Conservation (phyloP, 2,888 invertebrate species). For the Priapulus caudatus region DNA sequence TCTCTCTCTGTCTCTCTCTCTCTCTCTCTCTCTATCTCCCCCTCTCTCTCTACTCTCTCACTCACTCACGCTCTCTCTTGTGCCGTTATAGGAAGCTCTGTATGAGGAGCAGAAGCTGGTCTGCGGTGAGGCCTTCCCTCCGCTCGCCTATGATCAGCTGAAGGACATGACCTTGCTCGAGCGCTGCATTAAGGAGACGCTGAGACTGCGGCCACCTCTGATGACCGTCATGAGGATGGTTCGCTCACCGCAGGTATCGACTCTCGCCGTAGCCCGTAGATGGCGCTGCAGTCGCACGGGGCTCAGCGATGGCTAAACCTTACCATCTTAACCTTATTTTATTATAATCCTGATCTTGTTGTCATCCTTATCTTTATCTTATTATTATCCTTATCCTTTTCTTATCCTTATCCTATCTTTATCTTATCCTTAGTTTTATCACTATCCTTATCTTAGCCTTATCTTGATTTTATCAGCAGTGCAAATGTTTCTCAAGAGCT, state of each 20-base stretch:
- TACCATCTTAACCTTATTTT: not conserved
- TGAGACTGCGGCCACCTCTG: conserved; percentile 31
- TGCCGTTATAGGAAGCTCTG: conserved; percentile 25
- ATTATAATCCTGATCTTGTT: not conserved
- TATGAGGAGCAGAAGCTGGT: conserved; percentile 27
- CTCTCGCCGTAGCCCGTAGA: too few species aligned
- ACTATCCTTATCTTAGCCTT: too few species aligned
- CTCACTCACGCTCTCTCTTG: too few species aligned
- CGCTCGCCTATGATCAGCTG: conserved; percentile 16
- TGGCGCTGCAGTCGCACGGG: too few species aligned
- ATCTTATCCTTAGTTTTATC: too few species aligned
- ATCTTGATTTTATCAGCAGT: too few species aligned
- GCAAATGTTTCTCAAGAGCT: too few species aligned
- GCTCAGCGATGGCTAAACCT: not conserved
- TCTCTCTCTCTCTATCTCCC: too few species aligned
- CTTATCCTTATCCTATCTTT: too few species aligned
- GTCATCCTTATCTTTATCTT: conserved; percentile 7
- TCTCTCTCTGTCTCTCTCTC: too few species aligned
- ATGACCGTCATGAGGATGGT: conserved; percentile 32
- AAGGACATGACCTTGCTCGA: conserved; percentile 28
- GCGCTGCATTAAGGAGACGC: conserved; percentile 31
- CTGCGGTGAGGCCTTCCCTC: conserved; percentile 19
- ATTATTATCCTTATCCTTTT: too few species aligned
- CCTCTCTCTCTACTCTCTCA: too few species aligned
- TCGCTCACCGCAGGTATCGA: conserved; percentile 25